These are phyloP conservation scores for Labeo rohita DNA, from an alignment of 2,113 vertebrate genomes.

Conservation along the genomic window DNA sequence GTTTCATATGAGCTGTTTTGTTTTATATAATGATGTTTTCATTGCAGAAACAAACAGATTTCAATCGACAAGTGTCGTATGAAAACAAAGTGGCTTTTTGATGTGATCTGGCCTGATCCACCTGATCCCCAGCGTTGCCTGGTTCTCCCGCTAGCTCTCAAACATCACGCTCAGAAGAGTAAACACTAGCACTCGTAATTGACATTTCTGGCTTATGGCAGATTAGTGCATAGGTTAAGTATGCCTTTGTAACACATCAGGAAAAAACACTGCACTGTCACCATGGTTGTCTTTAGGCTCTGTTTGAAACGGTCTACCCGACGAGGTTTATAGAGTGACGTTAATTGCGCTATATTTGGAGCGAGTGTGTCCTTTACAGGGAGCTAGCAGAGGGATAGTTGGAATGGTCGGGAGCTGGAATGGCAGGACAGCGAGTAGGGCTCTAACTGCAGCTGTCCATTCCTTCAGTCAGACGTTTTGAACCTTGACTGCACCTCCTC, in stretches of 20 bases:
- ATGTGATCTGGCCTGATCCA: slow-evolving; percentile 14
- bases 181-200: slow-evolving; percentile 69
- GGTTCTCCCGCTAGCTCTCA: slow-evolving; percentile 54
- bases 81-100: slow-evolving; percentile 37
- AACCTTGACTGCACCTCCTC: slow-evolving; percentile 34
- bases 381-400: slow-evolving; percentile 75
- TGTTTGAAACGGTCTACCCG: slow-evolving; percentile 37
- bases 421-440: slow-evolving; percentile 55
- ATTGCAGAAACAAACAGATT: background rate
- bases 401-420: slow-evolving; percentile 69
- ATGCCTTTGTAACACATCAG: slow-evolving; percentile 68
- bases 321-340: slow-evolving; percentile 66
- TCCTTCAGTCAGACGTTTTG: slow-evolving; percentile 67
- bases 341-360: slow-evolving; percentile 78
- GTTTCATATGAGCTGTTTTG: background rate
- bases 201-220: slow-evolving; percentile 71
- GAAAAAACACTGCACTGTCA: slow-evolving; percentile 69
- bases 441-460: slow-evolving; percentile 74
- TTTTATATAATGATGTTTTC: background rate
- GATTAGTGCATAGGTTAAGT: slow-evolving; percentile 72
- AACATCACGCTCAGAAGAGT: slow-evolving; percentile 53
- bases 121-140: slow-evolving; percentile 48
- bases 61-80: slow-evolving; percentile 32
- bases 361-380: slow-evolving; percentile 63
- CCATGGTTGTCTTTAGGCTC: slow-evolving; percentile 5